Evolutionary conservation across 2,888 invertebrate genomes (phyloP).

Genomic region (Asteroscopus sphinx): DNA sequence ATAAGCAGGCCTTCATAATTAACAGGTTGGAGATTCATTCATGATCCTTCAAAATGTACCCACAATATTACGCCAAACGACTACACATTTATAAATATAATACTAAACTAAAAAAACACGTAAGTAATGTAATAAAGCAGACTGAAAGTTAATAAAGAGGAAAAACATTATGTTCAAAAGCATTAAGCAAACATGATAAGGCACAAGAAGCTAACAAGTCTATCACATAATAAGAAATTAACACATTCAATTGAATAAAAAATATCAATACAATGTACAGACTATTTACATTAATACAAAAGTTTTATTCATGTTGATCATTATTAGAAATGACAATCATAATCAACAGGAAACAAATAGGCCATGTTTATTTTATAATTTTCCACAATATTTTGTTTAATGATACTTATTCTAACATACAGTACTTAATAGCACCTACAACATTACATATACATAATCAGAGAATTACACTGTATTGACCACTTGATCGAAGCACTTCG

Average conservation of each 20-base stretch:
- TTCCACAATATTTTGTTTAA: constrained; percentile 31
- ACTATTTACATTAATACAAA: constrained; percentile 54
- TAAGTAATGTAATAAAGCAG: constrained; percentile 65
- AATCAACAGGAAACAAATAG: constrained; percentile 34
- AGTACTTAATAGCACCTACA: constrained; percentile 37
- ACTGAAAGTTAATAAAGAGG: constrained; percentile 58
- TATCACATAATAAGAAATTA: constrained; percentile 20
- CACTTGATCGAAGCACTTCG: constrained; percentile 91
- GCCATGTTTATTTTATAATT: constrained; percentile 17
- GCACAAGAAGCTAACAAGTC: constrained; percentile 54
- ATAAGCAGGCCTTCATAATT: constrained; percentile 22
- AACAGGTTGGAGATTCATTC: constrained; percentile 36
- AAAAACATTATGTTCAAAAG: constrained; percentile 61
- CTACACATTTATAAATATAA: constrained; percentile 66
- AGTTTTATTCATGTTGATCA: constrained; percentile 21
- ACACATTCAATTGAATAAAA: constrained; percentile 40
- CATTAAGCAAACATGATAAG: constrained; percentile 56
- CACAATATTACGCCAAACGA: constrained; percentile 57
- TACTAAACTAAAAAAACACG: constrained; percentile 80
- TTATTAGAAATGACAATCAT: constrained; percentile 10
- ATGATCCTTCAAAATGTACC: constrained; percentile 28
- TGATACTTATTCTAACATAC: constrained; percentile 35
- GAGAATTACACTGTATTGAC: constrained; percentile 86
- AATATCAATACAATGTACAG: constrained; percentile 44
- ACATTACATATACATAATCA: constrained; percentile 19